Percentiles rank a stretch among this genome's conserved stretches.
phyloP scores from a whole-genome alignment of 2,888 invertebrate genomes.

The Cheilosia vulpina region DNA sequence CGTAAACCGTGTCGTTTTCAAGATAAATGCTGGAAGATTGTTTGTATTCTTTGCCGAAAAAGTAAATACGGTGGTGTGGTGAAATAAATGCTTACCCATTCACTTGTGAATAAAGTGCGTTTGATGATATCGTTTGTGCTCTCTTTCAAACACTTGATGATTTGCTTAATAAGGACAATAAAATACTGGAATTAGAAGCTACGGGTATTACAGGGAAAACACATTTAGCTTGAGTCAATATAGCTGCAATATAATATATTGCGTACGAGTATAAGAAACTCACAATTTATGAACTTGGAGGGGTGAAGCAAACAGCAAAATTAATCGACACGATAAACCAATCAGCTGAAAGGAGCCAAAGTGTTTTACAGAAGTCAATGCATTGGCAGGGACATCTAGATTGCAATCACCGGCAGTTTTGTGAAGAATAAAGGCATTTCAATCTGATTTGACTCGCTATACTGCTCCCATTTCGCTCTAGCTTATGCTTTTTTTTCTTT shows the following conservation, averaged over 20 bases:
- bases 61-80: slow-evolving; percentile 21
- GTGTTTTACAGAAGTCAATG: too few relatives aligned
- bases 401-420: too few relatives aligned
- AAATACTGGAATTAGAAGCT: not conserved
- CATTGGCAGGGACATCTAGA: too few relatives aligned
- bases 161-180: slow-evolving; percentile 10
- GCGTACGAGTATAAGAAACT: not conserved
- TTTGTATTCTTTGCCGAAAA: not conserved
- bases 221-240: slow-evolving; percentile 2
- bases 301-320: not conserved
- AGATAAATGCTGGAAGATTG: not conserved
- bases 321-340: too few relatives aligned
- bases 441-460: too few relatives aligned
- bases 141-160: not conserved
- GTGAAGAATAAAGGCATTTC: too few relatives aligned
- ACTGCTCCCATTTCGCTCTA: too few relatives aligned
- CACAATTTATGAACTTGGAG: not conserved
- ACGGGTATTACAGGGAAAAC: not conserved
- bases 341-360: too few relatives aligned
- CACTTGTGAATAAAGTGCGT: slow-evolving; percentile 40
- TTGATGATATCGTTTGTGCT: slow-evolving; percentile 14
- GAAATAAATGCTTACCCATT: slow-evolving; percentile 14
- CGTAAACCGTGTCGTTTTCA: not conserved
- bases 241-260: not conserved
- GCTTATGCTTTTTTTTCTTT: too few relatives aligned